Evolutionary conservation across 2,113 vertebrate genomes (phyloP), one percentile per base, ranked within the genome.

Genomic region (Sula dactylatra): DNA sequence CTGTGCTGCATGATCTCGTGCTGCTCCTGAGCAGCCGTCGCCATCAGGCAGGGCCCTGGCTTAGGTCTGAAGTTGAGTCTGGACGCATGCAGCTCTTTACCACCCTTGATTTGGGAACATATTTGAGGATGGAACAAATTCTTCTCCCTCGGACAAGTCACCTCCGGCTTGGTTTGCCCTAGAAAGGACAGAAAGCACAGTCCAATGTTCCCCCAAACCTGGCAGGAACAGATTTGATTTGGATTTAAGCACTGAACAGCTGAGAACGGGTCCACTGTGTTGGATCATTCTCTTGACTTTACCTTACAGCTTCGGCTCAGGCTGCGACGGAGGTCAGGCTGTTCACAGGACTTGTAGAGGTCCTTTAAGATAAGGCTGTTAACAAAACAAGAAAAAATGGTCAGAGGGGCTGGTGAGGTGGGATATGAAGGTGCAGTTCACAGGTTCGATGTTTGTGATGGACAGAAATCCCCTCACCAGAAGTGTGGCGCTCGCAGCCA

Each of bases 401-500:
- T 20, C 9, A 31, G 27, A 29, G 29, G 47, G 29, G 21, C 65
- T 73, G 66, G 6, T 32, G 85, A 56, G 61, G 4, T 20, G 45
- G 45, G 59, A 22, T 29, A 4, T 6, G 29, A 21, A 19, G 58
- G 56, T 40, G 50, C 69, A 31, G 25, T 10, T 29, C 4, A 2
- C 19, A n/a, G 36, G 34, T 20, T 20, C 31, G 10, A 6, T 1
- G 20, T 44, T 34, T 29, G 52, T 11, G 38, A 21, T 16, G 85
- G 65, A 26, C 47, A 61, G 77, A 45, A n/a, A 32, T 36, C 69
- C 49, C 40, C 45, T 47, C 34, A 4, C 15, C 42, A 32, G 31
- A 13, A 47, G 47, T 1, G 3, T 36, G 9, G 3, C 29, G 0
- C 50, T 52, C 9, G 0, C 6, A 14, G 6, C 13, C 7, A 19